Percentiles rank a stretch among this genome's conserved stretches.
These are phyloP conservation scores for Odontomachus brunneus DNA, from an alignment of 1,140 invertebrate genomes.

Conservation along the genomic window DNA sequence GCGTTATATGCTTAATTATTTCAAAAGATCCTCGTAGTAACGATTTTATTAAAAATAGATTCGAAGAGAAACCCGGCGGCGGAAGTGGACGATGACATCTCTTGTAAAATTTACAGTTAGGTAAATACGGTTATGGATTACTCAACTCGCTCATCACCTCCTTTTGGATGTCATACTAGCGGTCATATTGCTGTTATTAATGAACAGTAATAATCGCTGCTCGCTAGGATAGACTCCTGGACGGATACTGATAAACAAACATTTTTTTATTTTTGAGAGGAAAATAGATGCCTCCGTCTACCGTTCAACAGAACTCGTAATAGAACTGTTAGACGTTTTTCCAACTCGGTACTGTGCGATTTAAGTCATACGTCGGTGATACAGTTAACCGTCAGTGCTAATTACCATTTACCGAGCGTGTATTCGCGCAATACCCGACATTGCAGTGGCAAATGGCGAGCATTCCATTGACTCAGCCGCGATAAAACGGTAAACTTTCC, in stretches of 20 bases:
- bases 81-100: constrained; percentile 11
- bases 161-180: not conserved
- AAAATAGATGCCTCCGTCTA: too few relatives aligned
- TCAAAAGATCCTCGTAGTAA: not conserved
- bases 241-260: not conserved
- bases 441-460: constrained; percentile 12
- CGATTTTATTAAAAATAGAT: constrained; percentile 1
- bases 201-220: constrained; percentile 3
- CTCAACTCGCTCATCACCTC: not conserved
- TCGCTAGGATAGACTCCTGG: not conserved
- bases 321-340: constrained; percentile 7
- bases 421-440: not conserved
- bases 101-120: constrained; percentile 17
- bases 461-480: not conserved
- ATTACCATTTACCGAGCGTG: not conserved
- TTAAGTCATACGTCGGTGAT: constrained; percentile 16
- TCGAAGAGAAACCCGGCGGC: not conserved
- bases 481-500: constrained; percentile 26
- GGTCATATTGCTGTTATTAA: not conserved
- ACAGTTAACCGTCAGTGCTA: constrained; percentile 38
- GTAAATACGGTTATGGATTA: not conserved
- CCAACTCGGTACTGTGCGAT: not conserved
- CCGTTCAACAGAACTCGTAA: not conserved
- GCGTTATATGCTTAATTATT: too few relatives aligned
- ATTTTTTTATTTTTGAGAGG: not conserved